Percentiles rank a stretch among this genome's conserved stretches.
phyloP scores from a whole-genome alignment of 2,797 vertebrate genomes.

The Hippoglossus hippoglossus region DNA sequence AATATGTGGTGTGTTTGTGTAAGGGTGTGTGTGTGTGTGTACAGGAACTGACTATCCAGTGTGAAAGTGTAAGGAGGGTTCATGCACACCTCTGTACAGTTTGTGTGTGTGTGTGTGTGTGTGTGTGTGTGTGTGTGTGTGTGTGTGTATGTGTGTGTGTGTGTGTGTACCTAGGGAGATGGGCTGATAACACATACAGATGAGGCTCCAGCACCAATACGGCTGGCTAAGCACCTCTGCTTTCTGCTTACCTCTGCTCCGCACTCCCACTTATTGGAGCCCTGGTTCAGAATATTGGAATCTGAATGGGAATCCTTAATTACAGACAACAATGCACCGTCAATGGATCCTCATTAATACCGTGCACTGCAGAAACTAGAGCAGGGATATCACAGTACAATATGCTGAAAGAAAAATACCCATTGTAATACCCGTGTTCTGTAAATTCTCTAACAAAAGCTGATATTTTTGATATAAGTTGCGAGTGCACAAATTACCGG shows the following conservation, averaged over 20 bases:
- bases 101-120: constrained; percentile 22
- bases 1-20: constrained; percentile 26
- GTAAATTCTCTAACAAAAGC: not conserved
- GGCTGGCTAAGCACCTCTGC: constrained; percentile 85
- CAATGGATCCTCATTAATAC: constrained; percentile 70
- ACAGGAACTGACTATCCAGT: constrained; percentile 24
- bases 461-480: constrained; percentile 20
- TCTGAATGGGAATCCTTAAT: constrained; percentile 78
- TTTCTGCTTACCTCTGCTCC: constrained; percentile 84
- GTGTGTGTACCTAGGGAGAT: constrained; percentile 74
- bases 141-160: constrained; percentile 36
- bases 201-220: constrained; percentile 80
- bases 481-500: not conserved
- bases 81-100: constrained; percentile 4
- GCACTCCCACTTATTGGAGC: constrained; percentile 54
- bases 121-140: constrained; percentile 27
- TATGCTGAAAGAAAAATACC: not conserved
- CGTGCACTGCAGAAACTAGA: constrained; percentile 31
- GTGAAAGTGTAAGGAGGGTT: constrained; percentile 36
- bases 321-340: constrained; percentile 64
- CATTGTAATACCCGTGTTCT: too few relatives aligned
- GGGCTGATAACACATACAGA: constrained; percentile 84
- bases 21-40: constrained; percentile 35
- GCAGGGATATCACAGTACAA: constrained; percentile 12
- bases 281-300: constrained; percentile 66